Base-by-base conservation (phyloP, 2,113 vertebrate genomes). In the Rhabdornis inornatus region DNA sequence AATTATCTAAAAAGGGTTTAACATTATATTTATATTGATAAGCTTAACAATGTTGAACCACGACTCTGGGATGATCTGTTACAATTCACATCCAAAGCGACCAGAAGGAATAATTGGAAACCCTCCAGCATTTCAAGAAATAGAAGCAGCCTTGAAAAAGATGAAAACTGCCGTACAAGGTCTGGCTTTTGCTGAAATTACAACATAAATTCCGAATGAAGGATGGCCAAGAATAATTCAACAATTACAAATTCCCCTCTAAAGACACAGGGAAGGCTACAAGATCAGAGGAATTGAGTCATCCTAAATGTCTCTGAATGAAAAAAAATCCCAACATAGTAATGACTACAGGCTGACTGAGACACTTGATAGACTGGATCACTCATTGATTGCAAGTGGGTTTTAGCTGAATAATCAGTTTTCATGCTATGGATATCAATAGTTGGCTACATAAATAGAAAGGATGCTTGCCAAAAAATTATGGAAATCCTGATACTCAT, bases 81-180 rank as follows among this genome's bases (percentile, higher is more conserved):
- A 97, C 95, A 95, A 97, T 97, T 97, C 97, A 97, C 97, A 98
- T 98, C 97, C 97, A 97, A 97, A 97, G 97, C 92, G 95, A 98
- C 97, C 98, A 98, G 98, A 98, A 98, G 98, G 98, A 98, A 96
- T 97, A 96, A 97, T 97, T 98, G 98, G 98, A 98, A 97, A 92
- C 93, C 94, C 97, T 98, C 98, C 98, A 98, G 97, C 96, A 96
- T 97, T 96, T 97, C 97, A 95, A 97, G 97, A 96, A 97, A 97
- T 96, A 97, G 97, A 97, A 95, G 96, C 97, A 97, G 98, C 97
- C 97, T 98, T 98, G 97, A 97, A 96, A 97, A 97, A 97, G 97
- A 97, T 97, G 97, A 97, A 98, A 97, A 97, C 95, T 97, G 96
- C 97, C 59, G 77, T 85, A 96, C 97, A 97, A 97, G 98, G 98